Base-by-base conservation (phyloP, 2,888 invertebrate species). In the Zhengitettix transpicula region DNA sequence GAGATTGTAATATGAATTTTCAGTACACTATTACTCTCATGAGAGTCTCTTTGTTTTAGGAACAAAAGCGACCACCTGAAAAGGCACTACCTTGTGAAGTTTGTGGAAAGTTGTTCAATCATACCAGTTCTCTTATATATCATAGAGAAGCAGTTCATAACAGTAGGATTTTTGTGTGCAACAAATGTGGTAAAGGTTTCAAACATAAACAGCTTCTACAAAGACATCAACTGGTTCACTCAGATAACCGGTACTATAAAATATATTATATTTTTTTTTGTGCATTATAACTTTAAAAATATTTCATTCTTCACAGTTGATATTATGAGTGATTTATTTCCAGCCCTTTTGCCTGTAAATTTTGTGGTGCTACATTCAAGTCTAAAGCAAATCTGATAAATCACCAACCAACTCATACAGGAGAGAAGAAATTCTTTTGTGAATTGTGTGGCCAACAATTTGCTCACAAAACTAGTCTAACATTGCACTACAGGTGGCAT, bases 161-260 rank as follows among this genome's bases (percentile, higher is more conserved):
- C 67, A 80, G 81, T 56, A 77, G 82, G 58, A 78, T 83, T 61
- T 89, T 83, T 71, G 82, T 84, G 47, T 89, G 89, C 71, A 80
- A 78, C 68, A 83, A 84, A 68, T 90, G 90, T 71, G 80, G 81
- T 57, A 87, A 86, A 71, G 75, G 78, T 60, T 91, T 90, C 74
- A 82, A 83, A 65, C 86, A 86, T 70, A 83, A 82, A 64, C 85
- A 85, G 68, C 73, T 87, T 58, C 73, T 89, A 64, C 80, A 83
- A 69, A 77, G 86, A 64, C 87, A 96, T 78, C 82, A 92, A 76
- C 69, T 87, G 65, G 82, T 90, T 65, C 84, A 96, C 79, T 81
- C 85, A 65, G 78, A 84, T 57, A 78, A 78, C 47, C 74, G 87
- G 47, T 83, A 82, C 0, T 69, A 69, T 9, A 10, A 57, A 12